phyloP scores from a whole-genome alignment of 2,113 vertebrate species.

The Carassius carassius region DNA sequence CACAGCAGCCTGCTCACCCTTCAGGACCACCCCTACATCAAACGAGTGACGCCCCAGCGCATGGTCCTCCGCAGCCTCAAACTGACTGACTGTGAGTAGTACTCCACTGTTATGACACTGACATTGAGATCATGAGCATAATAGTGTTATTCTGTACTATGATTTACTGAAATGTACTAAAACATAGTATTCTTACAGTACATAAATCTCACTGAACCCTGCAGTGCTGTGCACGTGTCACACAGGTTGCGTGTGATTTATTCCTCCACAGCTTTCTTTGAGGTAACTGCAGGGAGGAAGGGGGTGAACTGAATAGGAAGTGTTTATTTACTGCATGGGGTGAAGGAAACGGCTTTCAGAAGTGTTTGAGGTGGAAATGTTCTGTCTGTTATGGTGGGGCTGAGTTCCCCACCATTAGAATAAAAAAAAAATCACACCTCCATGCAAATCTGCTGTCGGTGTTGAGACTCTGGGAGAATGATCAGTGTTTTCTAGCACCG shows the following conservation, averaged over 20 bases:
- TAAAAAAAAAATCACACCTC: slow-evolving; percentile 27
- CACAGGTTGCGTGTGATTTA: not conserved
- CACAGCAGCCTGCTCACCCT: slow-evolving; percentile 82
- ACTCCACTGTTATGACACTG: too few relatives aligned
- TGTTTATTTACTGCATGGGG: slow-evolving; percentile 59
- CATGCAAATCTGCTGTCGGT: not conserved
- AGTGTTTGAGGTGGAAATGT: slow-evolving; percentile 62
- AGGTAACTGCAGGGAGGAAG: not conserved
- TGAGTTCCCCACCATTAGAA: slow-evolving; percentile 24
- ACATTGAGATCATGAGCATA: not conserved
- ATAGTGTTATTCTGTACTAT: too few relatives aligned
- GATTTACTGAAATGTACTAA: not conserved
- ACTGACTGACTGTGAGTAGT: slow-evolving; percentile 84
- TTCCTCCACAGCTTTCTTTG: not conserved
- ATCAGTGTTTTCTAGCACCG: not conserved
- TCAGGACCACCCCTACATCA: slow-evolving; percentile 95
- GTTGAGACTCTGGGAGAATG: slow-evolving; percentile 1
- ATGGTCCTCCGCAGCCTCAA: slow-evolving; percentile 93
- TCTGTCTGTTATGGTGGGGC: too few relatives aligned
- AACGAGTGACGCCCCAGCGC: slow-evolving; percentile 92
- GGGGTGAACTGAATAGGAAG: slow-evolving; percentile 50
- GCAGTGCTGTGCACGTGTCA: not conserved
- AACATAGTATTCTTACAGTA: too few relatives aligned
- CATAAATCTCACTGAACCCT: not conserved
- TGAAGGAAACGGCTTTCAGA: slow-evolving; percentile 37